Evolutionary conservation across 2,113 vertebrate species (phyloP), one percentile per base, ranked within the genome.

Genomic region (Daboia siamensis): DNA sequence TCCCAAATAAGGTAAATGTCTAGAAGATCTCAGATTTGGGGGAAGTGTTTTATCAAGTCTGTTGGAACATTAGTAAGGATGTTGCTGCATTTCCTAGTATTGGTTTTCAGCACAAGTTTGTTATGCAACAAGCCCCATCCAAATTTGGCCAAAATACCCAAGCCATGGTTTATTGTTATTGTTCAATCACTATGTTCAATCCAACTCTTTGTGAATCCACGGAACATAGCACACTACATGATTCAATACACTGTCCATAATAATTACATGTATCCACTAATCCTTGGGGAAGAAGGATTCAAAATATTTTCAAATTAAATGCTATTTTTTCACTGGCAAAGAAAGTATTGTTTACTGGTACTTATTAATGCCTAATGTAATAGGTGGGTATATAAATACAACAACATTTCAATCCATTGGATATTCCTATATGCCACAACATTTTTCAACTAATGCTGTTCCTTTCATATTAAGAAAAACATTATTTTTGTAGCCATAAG

Each of bases 271-370:
- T 98, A 99, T 95, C 97, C 12, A 98, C 39, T 98, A 98, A 89
- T 97, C 98, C 15, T 95, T 99, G 86, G 98, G 99, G n/a, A 99
- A 98, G 92, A 51, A 51, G 48, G 48, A 10, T 99, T 99, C 98
- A 99, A 99, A 97, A 99, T 99, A 98, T 99, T 99, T 97, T 99
- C 99, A 0, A 99, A 99, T 91, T 98, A 99, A 95, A 99, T 99
- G 90, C 48, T 51, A 94, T 99, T 95, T 98, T 98, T 11, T 99
- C 99, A 0, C 87, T 99, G 90, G 96, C 97, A 52, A 98, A 99
- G 94, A 99, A 99, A 98, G 99, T 99, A 98, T 15, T 39, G 80
- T 92, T 21, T 92, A 87, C 20, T 0, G 0, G 24, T 90, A 91
- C 7, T 84, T 89, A 52, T 88, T n/a, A 39, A 92, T 26, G 80